Evolutionary conservation across 2,888 invertebrate genomes (phyloP).

Genomic region (Abrostola tripartita): DNA sequence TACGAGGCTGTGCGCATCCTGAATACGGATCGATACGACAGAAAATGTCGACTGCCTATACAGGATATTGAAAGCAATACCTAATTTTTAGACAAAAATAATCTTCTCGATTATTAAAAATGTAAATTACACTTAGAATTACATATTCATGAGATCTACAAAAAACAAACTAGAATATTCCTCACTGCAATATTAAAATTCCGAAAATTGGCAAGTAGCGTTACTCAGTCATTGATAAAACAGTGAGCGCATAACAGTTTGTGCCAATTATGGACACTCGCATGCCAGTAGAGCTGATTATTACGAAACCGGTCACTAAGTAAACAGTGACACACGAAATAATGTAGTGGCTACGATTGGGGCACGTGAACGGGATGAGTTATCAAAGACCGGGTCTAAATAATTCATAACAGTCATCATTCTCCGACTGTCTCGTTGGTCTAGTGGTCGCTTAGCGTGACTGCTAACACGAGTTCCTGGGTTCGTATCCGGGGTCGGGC

Average conservation of each 20-base stretch:
- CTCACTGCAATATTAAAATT: conserved; percentile 26
- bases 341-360: conserved; percentile 31
- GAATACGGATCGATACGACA: conserved; percentile 12
- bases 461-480: too few relatives aligned
- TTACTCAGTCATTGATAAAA: conserved; percentile 65
- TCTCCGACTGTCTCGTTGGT: neutral
- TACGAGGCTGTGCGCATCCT: conserved; percentile 12
- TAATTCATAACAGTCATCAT: conserved; percentile 1
- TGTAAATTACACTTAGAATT: neutral
- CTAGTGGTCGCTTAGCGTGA: too few relatives aligned
- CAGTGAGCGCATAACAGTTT: conserved; percentile 65
- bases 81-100: too few relatives aligned
- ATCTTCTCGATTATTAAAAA: too few relatives aligned
- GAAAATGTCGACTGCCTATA: conserved; percentile 22
- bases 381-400: conserved; percentile 21
- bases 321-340: conserved; percentile 42
- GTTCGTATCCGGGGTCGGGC: too few relatives aligned
- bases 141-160: neutral
- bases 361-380: conserved; percentile 26
- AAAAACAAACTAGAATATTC: conserved; percentile 10
- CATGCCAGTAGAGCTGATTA: conserved; percentile 58
- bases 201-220: conserved; percentile 38
- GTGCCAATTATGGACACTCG: conserved; percentile 65
- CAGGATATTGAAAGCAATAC: too few relatives aligned
- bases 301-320: conserved; percentile 53